phyloP scores from a whole-genome alignment of 2,797 vertebrate genomes.

The Bryconaethiops microstoma region DNA sequence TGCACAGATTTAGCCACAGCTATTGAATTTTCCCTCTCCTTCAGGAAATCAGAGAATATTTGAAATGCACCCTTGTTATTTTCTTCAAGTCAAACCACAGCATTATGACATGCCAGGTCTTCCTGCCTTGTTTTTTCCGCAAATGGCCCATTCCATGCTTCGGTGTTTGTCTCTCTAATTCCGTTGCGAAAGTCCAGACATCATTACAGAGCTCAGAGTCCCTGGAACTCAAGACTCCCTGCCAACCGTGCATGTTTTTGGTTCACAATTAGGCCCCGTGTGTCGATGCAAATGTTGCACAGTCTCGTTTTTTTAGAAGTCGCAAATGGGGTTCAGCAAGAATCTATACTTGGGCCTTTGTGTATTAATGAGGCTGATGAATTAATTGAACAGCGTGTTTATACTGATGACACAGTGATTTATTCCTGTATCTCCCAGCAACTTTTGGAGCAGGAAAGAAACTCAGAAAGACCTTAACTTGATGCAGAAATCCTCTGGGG shows the following conservation, averaged over 20 bases:
- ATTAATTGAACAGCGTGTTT: slow-evolving; percentile 33
- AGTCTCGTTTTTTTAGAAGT: slow-evolving; percentile 19
- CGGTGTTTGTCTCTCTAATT: background rate
- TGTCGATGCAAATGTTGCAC: slow-evolving; percentile 30
- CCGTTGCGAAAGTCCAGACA: background rate
- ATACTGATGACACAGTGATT: slow-evolving; percentile 37
- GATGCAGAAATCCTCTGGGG: background rate
- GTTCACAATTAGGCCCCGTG: slow-evolving; percentile 24
- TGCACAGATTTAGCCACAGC: background rate
- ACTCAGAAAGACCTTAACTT: background rate
- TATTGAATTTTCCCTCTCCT: background rate
- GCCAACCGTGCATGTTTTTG: slow-evolving; percentile 15
- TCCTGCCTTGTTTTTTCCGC: slow-evolving; percentile 5
- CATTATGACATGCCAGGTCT: background rate
- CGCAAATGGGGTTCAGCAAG: slow-evolving; percentile 11
- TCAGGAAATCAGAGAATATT: background rate
- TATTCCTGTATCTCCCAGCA: background rate
- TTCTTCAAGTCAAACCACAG: slow-evolving; percentile 3
- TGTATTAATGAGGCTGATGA: slow-evolving; percentile 35
- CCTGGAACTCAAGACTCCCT: slow-evolving; percentile 15
- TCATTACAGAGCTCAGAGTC: background rate
- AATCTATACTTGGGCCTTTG: slow-evolving; percentile 14
- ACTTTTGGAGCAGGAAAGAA: background rate
- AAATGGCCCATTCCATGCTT: background rate
- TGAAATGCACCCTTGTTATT: slow-evolving; percentile 1